phyloP scores from a whole-genome alignment of 2,113 vertebrate species.

The pig (Sus scrofa) region T2T-Sscrofa CM000816.6:78533501-78534000 shows the following conservation, averaged over 20 bases:
- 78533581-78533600: conserved; percentile 7
- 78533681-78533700: neutral
- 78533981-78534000: neutral
- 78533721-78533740: neutral
- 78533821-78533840: conserved; percentile 56
- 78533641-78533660: neutral
- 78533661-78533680: neutral
- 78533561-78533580: neutral
- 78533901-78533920: neutral
- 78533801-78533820: conserved; percentile 15
- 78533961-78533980: neutral
- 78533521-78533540: neutral
- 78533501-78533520: neutral
- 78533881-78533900: conserved; percentile 9
- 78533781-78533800: neutral
- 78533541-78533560: neutral
- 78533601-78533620: neutral
- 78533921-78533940: conserved; percentile 5
- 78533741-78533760: neutral
- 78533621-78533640: neutral
- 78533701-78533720: neutral
- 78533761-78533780: neutral
- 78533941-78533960: neutral
- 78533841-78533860: neutral
- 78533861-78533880: neutral